A percentile compares a stretch with the other conserved stretches of the same genome.
phyloP scores from a whole-genome alignment of 2,888 invertebrate genomes.

The Itoplectis maculator region DNA sequence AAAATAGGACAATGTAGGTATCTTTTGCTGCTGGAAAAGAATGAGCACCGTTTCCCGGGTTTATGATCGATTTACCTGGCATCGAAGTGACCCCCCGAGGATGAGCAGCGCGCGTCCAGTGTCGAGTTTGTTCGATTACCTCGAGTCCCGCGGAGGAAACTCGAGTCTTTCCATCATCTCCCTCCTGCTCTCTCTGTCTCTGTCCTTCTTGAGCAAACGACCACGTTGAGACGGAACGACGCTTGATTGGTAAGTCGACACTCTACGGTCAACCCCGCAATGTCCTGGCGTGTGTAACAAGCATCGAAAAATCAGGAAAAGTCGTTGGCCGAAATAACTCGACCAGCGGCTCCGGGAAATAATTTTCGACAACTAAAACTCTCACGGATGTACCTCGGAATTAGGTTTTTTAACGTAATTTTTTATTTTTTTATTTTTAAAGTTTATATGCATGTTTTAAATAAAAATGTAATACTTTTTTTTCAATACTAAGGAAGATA shows the following conservation, averaged over 20 bases:
- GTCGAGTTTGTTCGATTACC: conserved; percentile 32
- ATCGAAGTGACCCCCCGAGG: too few relatives aligned
- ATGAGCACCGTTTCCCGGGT: not conserved
- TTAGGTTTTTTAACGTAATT: too few relatives aligned
- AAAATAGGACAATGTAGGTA: too few relatives aligned
- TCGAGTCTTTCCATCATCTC: conserved; percentile 52
- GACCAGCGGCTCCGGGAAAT: too few relatives aligned
- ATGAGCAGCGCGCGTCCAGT: conserved; percentile 28
- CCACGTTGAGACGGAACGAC: not conserved
- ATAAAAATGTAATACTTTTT: not conserved
- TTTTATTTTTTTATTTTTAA: too few relatives aligned
- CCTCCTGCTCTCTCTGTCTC: not conserved
- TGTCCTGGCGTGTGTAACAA: not conserved
- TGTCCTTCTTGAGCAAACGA: not conserved
- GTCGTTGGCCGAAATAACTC: too few relatives aligned
- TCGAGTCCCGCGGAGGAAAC: conserved; percentile 59
- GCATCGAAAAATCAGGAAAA: not conserved
- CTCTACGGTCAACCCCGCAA: conserved; percentile 40
- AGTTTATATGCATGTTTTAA: too few relatives aligned
- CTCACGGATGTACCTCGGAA: too few relatives aligned
- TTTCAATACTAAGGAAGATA: too few relatives aligned
- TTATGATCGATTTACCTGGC: conserved; percentile 8
- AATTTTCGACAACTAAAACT: too few relatives aligned
- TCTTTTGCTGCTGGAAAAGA: too few relatives aligned
- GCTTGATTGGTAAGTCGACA: conserved; percentile 68